Evolutionary conservation across 1,140 invertebrate genomes (phyloP).

Genomic region (Drosophila simulans): DNA sequence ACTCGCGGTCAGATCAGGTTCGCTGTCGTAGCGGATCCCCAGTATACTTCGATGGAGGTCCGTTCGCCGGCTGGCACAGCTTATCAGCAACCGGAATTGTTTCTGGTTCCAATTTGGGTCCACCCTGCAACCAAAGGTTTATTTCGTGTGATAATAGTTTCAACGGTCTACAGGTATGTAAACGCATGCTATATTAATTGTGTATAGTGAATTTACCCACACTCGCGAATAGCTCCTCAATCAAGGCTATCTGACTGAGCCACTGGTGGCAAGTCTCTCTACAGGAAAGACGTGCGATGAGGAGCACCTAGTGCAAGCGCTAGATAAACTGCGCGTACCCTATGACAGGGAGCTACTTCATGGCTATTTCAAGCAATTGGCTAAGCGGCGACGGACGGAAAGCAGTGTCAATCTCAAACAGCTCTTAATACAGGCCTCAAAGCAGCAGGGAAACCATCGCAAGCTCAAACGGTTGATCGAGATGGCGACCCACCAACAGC

Average conservation of each 20-base stretch:
- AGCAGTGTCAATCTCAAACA: constrained; percentile 56
- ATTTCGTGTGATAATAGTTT: constrained; percentile 77
- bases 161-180: constrained; percentile 57
- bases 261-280: constrained; percentile 56
- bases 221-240: constrained; percentile 57
- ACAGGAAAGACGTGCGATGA: constrained; percentile 70
- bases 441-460: constrained; percentile 72
- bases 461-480: constrained; percentile 76
- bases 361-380: constrained; percentile 50
- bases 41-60: constrained; percentile 49
- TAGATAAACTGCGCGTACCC: constrained; percentile 74
- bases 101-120: constrained; percentile 18
- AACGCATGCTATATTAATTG: neutral
- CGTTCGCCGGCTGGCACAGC: constrained; percentile 54
- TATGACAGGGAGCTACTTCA: constrained; percentile 69
- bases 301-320: constrained; percentile 73
- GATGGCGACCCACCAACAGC: constrained; percentile 60
- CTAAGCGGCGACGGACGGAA: neutral
- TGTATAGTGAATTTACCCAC: neutral
- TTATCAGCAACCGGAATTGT: constrained; percentile 5
- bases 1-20: constrained; percentile 52
- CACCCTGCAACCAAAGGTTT: constrained; percentile 63
- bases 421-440: constrained; percentile 70
- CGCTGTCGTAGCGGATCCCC: constrained; percentile 75
- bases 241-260: constrained; percentile 66